Percentiles rank a stretch among this genome's conserved stretches.
Evolutionary conservation across 2,888 invertebrate genomes (phyloP).

Genomic region (Hesperia comma): DNA sequence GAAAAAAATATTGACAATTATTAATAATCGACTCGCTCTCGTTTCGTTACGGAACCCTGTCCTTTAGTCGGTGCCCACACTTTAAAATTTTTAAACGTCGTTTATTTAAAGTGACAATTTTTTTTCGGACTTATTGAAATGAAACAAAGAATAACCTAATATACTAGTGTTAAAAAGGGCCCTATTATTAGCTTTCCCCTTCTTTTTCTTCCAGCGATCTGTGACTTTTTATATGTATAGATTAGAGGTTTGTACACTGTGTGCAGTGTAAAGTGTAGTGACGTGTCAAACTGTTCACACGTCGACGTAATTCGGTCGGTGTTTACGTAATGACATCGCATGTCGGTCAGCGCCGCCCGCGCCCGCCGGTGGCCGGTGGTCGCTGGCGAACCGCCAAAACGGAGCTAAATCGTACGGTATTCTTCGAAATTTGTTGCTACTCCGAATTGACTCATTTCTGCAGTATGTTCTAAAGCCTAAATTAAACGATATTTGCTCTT

Average conservation of each 20-base stretch:
- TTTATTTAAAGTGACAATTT: too few relatives aligned
- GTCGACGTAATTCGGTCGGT: slow-evolving; percentile 5
- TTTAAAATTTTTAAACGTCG: too few relatives aligned
- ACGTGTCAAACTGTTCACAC: slow-evolving; percentile 12
- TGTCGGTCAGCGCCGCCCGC: not conserved
- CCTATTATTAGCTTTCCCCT: too few relatives aligned
- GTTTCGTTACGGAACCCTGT: too few relatives aligned
- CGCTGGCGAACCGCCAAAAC: slow-evolving; percentile 21
- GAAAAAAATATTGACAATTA: too few relatives aligned
- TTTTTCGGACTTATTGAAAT: too few relatives aligned
- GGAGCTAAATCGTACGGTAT: slow-evolving; percentile 14
- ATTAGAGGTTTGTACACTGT: not conserved
- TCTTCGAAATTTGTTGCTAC: slow-evolving; percentile 15
- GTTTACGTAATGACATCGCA: slow-evolving; percentile 27
- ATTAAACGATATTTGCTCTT: not conserved
- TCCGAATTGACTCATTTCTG: not conserved
- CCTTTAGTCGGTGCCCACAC: too few relatives aligned
- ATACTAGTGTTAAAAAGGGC: too few relatives aligned
- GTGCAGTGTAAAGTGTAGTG: not conserved
- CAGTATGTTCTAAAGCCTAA: not conserved
- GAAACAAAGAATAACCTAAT: too few relatives aligned
- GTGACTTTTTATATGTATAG: not conserved
- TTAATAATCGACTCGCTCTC: too few relatives aligned
- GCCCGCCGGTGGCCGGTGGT: not conserved
- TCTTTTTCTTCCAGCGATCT: too few relatives aligned